A percentile compares a stretch with the other conserved stretches of the same genome.
phyloP scores from a whole-genome alignment of 2,113 vertebrate species.

The Pholis gunnellus region DNA sequence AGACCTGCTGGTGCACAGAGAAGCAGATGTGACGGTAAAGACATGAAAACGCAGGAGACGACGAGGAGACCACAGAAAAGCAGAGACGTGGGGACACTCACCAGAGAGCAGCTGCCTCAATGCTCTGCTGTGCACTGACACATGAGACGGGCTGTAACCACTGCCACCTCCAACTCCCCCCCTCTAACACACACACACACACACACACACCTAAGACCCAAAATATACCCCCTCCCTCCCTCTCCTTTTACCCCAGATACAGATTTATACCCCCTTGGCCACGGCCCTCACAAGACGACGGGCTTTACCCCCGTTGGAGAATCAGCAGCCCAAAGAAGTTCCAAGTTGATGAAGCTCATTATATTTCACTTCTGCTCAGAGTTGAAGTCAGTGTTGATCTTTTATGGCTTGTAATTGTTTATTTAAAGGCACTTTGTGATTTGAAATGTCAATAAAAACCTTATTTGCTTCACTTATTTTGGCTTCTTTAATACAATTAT shows the following conservation, averaged over 20 bases:
- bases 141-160: slow-evolving; percentile 62
- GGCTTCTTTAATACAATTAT: too few species aligned
- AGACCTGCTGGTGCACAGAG: not conserved
- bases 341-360: not conserved
- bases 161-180: slow-evolving; percentile 30
- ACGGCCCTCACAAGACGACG: slow-evolving; percentile 14
- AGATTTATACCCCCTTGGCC: slow-evolving; percentile 45
- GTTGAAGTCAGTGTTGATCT: not conserved
- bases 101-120: slow-evolving; percentile 79
- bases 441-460: not conserved
- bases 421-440: slow-evolving; percentile 1
- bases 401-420: not conserved
- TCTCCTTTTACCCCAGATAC: slow-evolving; percentile 68
- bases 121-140: slow-evolving; percentile 71
- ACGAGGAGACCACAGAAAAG: slow-evolving; percentile 22
- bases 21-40: slow-evolving; percentile 20
- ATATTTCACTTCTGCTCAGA: not conserved
- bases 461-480: not conserved
- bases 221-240: slow-evolving; percentile 68
- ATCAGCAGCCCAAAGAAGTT: not conserved
- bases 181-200: slow-evolving; percentile 6
- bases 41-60: slow-evolving; percentile 30
- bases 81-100: slow-evolving; percentile 71
- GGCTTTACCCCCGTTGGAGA: not conserved
- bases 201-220: slow-evolving; percentile 54